Conservation (phyloP, 2,113 vertebrate species). For the Phylloscopus trochiloides region DNA sequence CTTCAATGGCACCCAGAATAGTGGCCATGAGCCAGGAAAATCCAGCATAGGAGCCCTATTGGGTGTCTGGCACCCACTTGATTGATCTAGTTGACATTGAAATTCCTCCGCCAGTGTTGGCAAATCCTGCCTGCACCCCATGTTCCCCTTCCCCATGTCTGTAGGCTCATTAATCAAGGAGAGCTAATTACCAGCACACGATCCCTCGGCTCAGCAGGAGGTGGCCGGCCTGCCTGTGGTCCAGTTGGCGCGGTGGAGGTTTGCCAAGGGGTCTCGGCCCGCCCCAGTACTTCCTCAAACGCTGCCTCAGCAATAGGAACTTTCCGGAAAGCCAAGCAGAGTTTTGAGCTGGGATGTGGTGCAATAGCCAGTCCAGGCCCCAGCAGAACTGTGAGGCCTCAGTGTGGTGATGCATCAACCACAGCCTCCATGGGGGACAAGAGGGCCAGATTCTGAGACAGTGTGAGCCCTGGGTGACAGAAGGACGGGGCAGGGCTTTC, state of each 20-base stretch:
- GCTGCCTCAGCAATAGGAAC: not conserved
- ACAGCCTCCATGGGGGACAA: not conserved
- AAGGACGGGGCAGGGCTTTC: not conserved
- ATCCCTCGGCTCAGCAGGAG: not conserved
- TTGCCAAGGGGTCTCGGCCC: not conserved
- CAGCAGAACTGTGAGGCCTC: not conserved
- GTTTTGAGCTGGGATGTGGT: not conserved
- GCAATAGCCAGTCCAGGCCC: not conserved
- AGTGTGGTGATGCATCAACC: not conserved
- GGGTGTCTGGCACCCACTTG: not conserved
- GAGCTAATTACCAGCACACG: not conserved
- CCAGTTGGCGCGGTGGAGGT: not conserved
- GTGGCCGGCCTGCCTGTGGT: not conserved
- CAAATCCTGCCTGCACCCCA: not conserved
- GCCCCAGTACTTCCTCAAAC: not conserved
- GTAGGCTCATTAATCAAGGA: not conserved
- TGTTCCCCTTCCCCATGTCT: not conserved
- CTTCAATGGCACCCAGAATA: not conserved
- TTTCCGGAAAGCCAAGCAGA: not conserved
- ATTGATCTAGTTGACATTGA: not conserved
- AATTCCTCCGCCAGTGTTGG: not conserved
- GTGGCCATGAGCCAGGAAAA: not conserved
- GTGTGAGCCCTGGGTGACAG: not conserved
- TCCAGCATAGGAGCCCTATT: not conserved
- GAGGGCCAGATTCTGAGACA: not conserved